A percentile compares a stretch with the other conserved stretches of the same genome.
These are phyloP conservation scores for Drosophila miranda DNA, from an alignment of 1,140 invertebrate species.

Conservation along the genomic window DNA sequence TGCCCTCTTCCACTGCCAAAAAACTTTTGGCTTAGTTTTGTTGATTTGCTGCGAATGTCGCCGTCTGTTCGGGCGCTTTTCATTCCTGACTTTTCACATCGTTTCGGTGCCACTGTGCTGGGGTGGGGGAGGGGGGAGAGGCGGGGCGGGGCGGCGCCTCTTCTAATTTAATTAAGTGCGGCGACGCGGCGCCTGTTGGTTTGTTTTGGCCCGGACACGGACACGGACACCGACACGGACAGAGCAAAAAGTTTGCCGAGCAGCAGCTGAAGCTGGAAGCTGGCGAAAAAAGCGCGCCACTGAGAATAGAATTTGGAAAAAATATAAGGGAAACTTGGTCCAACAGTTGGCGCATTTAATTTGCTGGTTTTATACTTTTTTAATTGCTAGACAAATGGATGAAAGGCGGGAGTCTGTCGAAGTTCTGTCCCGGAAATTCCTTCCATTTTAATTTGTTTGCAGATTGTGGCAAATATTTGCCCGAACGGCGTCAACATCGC, in stretches of 20 bases:
- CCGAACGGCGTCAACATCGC: slow-evolving; percentile 5
- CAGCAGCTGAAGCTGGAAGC: slow-evolving; percentile 13
- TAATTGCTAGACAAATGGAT: slow-evolving; percentile 78
- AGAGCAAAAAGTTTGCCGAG: slow-evolving; percentile 24
- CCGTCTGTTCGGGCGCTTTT: slow-evolving; percentile 38
- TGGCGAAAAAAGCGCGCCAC: slow-evolving; percentile 24
- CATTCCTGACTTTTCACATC: slow-evolving; percentile 58
- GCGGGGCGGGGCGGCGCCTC: slow-evolving; percentile 25
- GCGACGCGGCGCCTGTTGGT: slow-evolving; percentile 67
- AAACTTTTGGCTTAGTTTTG: slow-evolving; percentile 69
- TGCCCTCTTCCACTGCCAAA: slow-evolving; percentile 2
- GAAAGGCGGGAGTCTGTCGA: slow-evolving; percentile 16
- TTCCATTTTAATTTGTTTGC: slow-evolving; percentile 55
- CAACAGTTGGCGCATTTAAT: slow-evolving; percentile 73
- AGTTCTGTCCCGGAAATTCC: slow-evolving; percentile 30
- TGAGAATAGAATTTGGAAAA: slow-evolving; percentile 31
- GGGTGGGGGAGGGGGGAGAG: slow-evolving; percentile 10
- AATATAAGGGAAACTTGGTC: slow-evolving; percentile 28
- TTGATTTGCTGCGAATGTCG: slow-evolving; percentile 64
- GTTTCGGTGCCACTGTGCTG: slow-evolving; percentile 47
- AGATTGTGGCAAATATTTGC: slow-evolving; percentile 59
- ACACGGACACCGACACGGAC: neutral
- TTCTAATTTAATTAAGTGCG: slow-evolving; percentile 80
- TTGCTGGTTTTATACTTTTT: slow-evolving; percentile 79
- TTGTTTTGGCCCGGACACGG: slow-evolving; percentile 30